Base-by-base conservation (phyloP, 2,888 invertebrate species). In the Eucera pruinosa region DNA sequence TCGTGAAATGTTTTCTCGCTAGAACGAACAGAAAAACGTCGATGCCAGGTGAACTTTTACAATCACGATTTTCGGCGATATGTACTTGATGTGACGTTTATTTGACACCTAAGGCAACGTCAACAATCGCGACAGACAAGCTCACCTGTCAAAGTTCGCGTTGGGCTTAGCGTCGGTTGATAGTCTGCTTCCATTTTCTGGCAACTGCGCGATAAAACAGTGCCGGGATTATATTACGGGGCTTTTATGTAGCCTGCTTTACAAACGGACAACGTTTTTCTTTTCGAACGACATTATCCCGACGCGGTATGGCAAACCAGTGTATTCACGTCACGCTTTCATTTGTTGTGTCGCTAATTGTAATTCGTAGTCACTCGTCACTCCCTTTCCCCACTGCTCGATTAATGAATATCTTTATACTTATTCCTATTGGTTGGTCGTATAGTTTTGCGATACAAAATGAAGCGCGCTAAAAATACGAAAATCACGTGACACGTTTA, bases 111-210 rank as follows among this genome's bases (percentile, higher is more conserved):
- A 66, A 47, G 54, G 50, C 45, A 76, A 69, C 76, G 77, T 86
- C 82, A 85, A 84, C 83, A 79, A 81, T 76, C 64, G 52, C 67
- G 20, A 55, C 23, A 11, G 39, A 70, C 27, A 41, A 57, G 57
- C 77, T 89, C 83, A 92, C 92, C 92, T 92, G 91, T 91, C 90
- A 92, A 90, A 88, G 86, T 89, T 89, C 91, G 89, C 75, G 91
- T 89, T 82, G 92, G 92, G 86, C 90, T 92, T 68, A 87, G 89
- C 86, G 91, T 90, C 79, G 91, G 89, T 87, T 92, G 91, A 87
- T 91, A 92, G 85, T 91, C 90, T 83, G 92, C 91, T 90, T 92
- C 92, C 92, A 92, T 92, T 85, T 89, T 81, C 62, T 67, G 67
- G 60, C 55, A 68, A 83, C 62, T 43, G 58, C 54, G 27, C 64